Conservation (phyloP, 2,797 vertebrate species). For the Rhinatrema bivittatum region DNA sequence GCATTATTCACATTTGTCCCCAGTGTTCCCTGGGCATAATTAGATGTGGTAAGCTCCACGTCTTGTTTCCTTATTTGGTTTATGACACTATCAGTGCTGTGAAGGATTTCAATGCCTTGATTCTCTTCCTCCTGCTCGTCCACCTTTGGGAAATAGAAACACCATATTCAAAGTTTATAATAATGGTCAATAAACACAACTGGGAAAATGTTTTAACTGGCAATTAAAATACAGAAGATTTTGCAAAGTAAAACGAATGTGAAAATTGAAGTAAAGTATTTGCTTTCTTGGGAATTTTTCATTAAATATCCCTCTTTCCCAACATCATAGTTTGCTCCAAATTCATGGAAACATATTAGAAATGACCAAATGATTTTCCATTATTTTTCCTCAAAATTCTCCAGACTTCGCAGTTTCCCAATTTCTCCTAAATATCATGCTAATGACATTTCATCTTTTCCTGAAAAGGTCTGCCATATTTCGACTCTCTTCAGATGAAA, state of each 20-base stretch:
- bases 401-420: no score
- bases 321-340: no score
- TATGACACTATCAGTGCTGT: constrained; percentile 39
- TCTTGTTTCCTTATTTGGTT: constrained; percentile 52
- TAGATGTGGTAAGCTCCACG: constrained; percentile 46
- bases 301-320: constrained; percentile 51
- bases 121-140: constrained; percentile 42
- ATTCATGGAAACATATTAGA: no score
- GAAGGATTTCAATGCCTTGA: constrained; percentile 33
- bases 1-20: constrained; percentile 33
- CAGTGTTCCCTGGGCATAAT: constrained; percentile 34
- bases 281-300: not conserved
- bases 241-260: no score
- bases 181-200: not conserved
- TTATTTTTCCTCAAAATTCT: no score
- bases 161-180: constrained; percentile 11
- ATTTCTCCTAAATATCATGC: no score
- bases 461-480: no score
- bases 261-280: not conserved
- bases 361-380: no score
- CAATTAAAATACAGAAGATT: no score
- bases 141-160: constrained; percentile 50
- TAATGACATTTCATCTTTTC: no score
- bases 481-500: no score
- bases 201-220: no score